These are phyloP conservation scores for Pseudococcus longispinus DNA, from an alignment of 2,888 invertebrate genomes.

Conservation along the genomic window DNA sequence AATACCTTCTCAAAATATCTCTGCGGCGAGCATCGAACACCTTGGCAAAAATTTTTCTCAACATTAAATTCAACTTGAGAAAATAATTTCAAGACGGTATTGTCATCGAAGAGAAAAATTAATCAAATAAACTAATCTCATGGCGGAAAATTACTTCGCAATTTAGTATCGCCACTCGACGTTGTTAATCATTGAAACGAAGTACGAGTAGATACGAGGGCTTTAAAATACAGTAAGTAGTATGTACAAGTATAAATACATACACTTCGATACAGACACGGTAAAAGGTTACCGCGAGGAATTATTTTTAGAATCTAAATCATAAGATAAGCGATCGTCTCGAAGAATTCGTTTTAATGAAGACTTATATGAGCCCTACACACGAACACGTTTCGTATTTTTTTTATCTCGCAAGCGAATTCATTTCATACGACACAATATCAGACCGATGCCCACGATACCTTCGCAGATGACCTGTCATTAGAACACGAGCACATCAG, in stretches of 20 bases:
- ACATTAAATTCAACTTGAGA: background rate
- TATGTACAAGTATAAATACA: background rate
- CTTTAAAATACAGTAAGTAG: background rate
- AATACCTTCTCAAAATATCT: too few species aligned
- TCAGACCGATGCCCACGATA: too few species aligned
- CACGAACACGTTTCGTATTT: background rate
- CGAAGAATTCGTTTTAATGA: background rate
- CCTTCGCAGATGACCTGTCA: background rate
- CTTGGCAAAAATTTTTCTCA: too few species aligned
- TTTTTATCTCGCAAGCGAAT: background rate
- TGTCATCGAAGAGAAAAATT: background rate
- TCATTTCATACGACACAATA: background rate
- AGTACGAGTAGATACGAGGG: background rate
- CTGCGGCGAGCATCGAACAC: too few species aligned
- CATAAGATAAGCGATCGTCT: background rate
- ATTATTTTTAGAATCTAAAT: background rate
- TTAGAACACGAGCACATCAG: background rate
- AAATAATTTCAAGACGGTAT: background rate
- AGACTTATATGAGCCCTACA: background rate
- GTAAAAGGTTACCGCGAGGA: background rate
- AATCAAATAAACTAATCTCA: background rate
- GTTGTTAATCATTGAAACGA: background rate
- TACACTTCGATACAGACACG: background rate
- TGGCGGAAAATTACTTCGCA: background rate
- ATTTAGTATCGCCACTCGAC: background rate